Percentiles rank a stretch among this genome's conserved stretches.
Conservation (phyloP, 53 echinoderm and acorn worm species). For the Hippasteria phrygiana region DNA sequence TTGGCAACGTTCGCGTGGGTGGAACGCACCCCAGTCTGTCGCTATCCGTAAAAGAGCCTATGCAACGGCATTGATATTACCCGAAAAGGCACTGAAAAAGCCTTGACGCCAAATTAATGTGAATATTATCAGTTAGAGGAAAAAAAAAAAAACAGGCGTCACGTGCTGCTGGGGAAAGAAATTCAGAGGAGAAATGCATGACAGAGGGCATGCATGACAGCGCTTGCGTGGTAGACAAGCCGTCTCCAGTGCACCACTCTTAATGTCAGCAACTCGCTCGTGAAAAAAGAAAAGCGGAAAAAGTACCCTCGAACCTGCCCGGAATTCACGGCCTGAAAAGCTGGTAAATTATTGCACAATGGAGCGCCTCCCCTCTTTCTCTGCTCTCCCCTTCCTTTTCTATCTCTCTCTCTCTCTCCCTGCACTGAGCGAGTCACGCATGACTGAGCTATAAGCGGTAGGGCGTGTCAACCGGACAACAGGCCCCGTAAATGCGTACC, state of each 20-base stretch:
- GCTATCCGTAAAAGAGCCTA: too few relatives aligned
- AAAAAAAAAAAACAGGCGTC: not conserved
- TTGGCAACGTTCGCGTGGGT: too few relatives aligned
- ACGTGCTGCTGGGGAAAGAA: not conserved
- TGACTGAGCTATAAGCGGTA: not conserved
- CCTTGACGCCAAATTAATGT: not conserved
- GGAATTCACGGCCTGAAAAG: not conserved
- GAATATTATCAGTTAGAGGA: not conserved
- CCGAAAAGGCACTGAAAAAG: too few relatives aligned
- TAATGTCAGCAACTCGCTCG: not conserved
- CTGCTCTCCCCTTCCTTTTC: not conserved
- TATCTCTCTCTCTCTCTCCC: not conserved
- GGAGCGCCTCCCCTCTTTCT: not conserved
- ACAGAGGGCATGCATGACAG: not conserved
- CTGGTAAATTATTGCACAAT: slow-evolving; percentile 37
- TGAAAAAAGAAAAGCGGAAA: not conserved
- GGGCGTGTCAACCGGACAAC: not conserved
- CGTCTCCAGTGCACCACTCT: not conserved
- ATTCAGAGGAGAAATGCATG: not conserved
- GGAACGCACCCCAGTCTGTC: too few relatives aligned
- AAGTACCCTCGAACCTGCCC: slow-evolving; percentile 1
- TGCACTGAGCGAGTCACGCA: not conserved
- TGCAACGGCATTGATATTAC: too few relatives aligned
- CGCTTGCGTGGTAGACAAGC: not conserved
- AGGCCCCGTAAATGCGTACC: not conserved